Percentiles rank a stretch among this genome's conserved stretches.
phyloP scores from a whole-genome alignment of 2,888 invertebrate genomes.

The Cyclophora punctaria region DNA sequence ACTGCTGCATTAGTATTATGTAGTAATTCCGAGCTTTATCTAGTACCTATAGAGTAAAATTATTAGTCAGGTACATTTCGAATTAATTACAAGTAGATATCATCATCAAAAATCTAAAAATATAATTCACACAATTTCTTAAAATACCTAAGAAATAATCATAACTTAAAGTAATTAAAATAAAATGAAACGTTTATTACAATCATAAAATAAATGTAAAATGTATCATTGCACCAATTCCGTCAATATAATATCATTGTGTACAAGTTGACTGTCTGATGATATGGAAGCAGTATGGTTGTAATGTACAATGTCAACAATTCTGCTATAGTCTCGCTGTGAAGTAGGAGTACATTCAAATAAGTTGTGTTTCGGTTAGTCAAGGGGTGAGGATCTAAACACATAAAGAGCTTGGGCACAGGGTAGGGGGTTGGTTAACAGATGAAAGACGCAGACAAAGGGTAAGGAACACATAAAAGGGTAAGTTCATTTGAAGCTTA shows the following conservation, averaged over 20 bases:
- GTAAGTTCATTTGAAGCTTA: slow-evolving; percentile 75
- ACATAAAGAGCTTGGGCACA: slow-evolving; percentile 73
- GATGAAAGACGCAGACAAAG: slow-evolving; percentile 89
- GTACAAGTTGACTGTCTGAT: slow-evolving; percentile 41
- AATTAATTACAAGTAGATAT: too few relatives aligned
- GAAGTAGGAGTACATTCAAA: slow-evolving; percentile 68
- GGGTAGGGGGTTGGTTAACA: slow-evolving; percentile 77
- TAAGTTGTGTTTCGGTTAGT: slow-evolving; percentile 69
- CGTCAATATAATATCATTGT: slow-evolving; percentile 34
- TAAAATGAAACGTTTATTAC: too few relatives aligned
- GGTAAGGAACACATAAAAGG: slow-evolving; percentile 79
- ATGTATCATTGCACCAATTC: slow-evolving; percentile 65
- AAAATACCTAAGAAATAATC: too few relatives aligned
- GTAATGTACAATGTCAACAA: slow-evolving; percentile 69
- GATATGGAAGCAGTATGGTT: slow-evolving; percentile 62
- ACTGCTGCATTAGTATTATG: too few relatives aligned
- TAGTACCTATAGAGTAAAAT: too few relatives aligned
- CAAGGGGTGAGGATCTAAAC: slow-evolving; percentile 73
- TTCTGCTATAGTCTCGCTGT: slow-evolving; percentile 56
- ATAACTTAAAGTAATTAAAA: too few relatives aligned
- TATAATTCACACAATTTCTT: too few relatives aligned
- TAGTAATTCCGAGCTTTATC: too few relatives aligned
- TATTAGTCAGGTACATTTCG: too few relatives aligned
- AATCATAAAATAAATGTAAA: slow-evolving; percentile 15
- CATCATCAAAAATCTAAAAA: too few relatives aligned